Evolutionary conservation across 2,113 vertebrate species (phyloP).

Genomic region (Tamias sibiricus): DNA sequence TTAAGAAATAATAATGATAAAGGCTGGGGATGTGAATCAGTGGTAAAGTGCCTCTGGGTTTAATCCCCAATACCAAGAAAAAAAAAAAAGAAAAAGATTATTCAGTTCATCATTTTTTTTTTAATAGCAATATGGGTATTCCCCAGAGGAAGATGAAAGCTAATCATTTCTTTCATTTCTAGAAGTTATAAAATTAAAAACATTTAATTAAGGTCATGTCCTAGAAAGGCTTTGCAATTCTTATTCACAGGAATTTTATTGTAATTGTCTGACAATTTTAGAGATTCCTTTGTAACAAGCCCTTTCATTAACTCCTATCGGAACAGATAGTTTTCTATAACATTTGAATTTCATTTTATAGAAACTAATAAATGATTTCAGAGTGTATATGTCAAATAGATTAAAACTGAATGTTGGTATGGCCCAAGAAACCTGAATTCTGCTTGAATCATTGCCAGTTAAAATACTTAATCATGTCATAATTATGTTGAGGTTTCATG

Average conservation of each 20-base stretch:
- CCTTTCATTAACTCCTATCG: background rate
- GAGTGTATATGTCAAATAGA: background rate
- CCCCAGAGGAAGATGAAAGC: background rate
- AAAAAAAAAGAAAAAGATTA: background rate
- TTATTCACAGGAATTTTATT: background rate
- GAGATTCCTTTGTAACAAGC: background rate
- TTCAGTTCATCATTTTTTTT: background rate
- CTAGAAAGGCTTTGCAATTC: background rate
- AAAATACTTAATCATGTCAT: background rate
- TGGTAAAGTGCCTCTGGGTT: too few relatives aligned
- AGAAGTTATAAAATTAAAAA: slow-evolving; percentile 15
- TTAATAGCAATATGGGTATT: background rate
- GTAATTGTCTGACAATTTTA: background rate
- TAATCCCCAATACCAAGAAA: too few relatives aligned
- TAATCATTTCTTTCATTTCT: background rate
- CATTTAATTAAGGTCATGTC: background rate
- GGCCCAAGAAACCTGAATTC: background rate
- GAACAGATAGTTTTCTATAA: background rate
- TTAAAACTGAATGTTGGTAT: background rate
- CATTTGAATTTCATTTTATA: background rate
- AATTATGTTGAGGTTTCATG: background rate
- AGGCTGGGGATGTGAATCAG: too few relatives aligned
- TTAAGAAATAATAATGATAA: too few relatives aligned
- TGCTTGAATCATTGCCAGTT: background rate
- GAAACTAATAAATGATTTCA: background rate